Conservation (phyloP, 2,113 vertebrate genomes). For the Shinisaurus crocodilurus region DNA sequence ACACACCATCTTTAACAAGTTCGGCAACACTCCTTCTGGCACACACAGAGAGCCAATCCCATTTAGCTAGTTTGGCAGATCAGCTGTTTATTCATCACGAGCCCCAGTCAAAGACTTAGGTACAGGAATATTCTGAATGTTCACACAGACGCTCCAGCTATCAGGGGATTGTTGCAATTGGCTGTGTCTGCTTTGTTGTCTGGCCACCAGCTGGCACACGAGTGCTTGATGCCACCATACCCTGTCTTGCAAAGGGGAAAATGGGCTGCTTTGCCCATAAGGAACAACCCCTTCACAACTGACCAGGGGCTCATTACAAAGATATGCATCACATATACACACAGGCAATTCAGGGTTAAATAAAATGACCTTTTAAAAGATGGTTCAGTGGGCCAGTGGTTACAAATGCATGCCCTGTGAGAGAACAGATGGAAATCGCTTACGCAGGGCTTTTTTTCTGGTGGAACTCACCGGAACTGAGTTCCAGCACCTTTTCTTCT, state of each 20-base stretch:
- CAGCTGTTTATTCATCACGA: background rate
- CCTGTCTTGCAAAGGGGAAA: background rate
- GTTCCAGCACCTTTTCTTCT: too few relatives aligned
- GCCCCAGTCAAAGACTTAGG: background rate
- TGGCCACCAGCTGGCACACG: slow-evolving; percentile 15
- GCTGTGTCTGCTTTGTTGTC: slow-evolving; percentile 27
- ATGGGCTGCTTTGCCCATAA: background rate
- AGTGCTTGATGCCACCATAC: background rate
- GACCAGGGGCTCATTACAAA: background rate
- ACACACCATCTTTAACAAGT: background rate
- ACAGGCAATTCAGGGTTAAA: slow-evolving; percentile 5
- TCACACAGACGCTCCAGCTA: fast-evolving
- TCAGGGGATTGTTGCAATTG: background rate
- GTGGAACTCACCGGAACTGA: too few relatives aligned
- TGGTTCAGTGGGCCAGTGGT: slow-evolving; percentile 11
- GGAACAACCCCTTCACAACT: slow-evolving; percentile 20
- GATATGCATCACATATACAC: fast-evolving
- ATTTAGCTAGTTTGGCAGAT: slow-evolving; percentile 4
- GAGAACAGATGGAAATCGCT: slow-evolving; percentile 66
- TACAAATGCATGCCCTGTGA: slow-evolving; percentile 47
- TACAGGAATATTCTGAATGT: background rate
- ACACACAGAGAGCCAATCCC: background rate
- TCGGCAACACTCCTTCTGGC: background rate
- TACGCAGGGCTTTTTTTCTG: too few relatives aligned
- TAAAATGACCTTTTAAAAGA: slow-evolving; percentile 45